Conservation (phyloP, 2,113 vertebrate species). For the Gymnogyps californianus region DNA sequence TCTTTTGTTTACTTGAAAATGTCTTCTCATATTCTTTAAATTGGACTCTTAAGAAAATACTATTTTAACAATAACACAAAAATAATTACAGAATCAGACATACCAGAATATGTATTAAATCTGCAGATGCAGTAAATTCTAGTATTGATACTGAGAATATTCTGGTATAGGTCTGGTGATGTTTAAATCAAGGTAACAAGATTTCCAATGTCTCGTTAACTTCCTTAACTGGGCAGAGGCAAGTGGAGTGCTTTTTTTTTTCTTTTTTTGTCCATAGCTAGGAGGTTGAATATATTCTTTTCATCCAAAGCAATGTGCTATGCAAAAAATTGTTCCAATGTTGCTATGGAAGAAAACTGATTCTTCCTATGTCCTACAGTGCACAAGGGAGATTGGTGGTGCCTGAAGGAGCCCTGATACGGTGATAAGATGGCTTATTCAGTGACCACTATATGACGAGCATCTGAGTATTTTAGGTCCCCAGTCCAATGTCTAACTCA, state of each 20-base stretch:
- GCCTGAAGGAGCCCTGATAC: background rate
- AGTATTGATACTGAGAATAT: background rate
- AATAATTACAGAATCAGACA: background rate
- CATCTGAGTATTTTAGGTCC: background rate
- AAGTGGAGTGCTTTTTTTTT: background rate
- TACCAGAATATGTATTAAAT: background rate
- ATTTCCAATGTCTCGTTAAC: background rate
- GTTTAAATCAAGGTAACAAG: background rate
- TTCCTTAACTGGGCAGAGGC: background rate
- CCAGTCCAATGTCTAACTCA: rapidly evolving
- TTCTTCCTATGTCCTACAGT: background rate
- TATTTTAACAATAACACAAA: background rate
- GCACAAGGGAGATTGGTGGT: background rate
- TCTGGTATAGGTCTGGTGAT: background rate
- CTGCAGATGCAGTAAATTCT: background rate
- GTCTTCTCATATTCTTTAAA: background rate
- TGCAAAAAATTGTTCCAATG: background rate
- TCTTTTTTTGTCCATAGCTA: background rate
- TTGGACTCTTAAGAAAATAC: background rate
- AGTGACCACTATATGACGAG: background rate
- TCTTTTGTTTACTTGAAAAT: background rate
- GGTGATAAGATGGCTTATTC: background rate
- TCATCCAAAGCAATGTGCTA: background rate
- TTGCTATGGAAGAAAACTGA: background rate
- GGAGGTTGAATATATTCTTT: background rate